phyloP scores from a whole-genome alignment of 2,888 invertebrate genomes.

The Bedellia somnulentella region DNA sequence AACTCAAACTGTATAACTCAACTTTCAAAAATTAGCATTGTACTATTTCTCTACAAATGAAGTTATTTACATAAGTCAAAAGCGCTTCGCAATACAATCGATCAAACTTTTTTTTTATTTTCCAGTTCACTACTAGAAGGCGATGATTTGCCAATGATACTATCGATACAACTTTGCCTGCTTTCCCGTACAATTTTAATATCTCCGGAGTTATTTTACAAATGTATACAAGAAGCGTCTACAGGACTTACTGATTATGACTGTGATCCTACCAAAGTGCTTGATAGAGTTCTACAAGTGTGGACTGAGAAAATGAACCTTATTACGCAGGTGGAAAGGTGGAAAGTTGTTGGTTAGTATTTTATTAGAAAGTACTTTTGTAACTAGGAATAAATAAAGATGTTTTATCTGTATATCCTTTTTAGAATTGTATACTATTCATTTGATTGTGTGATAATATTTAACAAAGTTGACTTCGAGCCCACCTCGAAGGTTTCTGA shows the following conservation, averaged over 20 bases:
- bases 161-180: conserved; percentile 77
- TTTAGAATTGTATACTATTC: too few relatives aligned
- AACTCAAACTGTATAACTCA: too few relatives aligned
- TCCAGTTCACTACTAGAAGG: conserved; percentile 67
- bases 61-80: too few relatives aligned
- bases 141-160: conserved; percentile 72
- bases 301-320: conserved; percentile 81
- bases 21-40: too few relatives aligned
- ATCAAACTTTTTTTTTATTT: conserved; percentile 5
- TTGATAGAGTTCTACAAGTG: conserved; percentile 71
- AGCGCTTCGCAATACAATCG: not conserved
- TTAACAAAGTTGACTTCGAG: too few relatives aligned
- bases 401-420: too few relatives aligned
- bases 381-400: too few relatives aligned
- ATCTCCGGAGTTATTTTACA: conserved; percentile 68
- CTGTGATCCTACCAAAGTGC: conserved; percentile 64
- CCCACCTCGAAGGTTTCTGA: too few relatives aligned
- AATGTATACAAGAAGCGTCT: conserved; percentile 51
- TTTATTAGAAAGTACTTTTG: conserved; percentile 10
- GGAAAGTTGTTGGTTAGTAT: conserved; percentile 79
- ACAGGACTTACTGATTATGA: conserved; percentile 35
- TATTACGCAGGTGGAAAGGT: conserved; percentile 76
- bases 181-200: conserved; percentile 76
- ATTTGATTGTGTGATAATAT: too few relatives aligned
- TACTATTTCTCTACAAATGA: too few relatives aligned